phyloP scores from a whole-genome alignment of 2,113 vertebrate genomes.

The Myrmophylax atrothorax region DNA sequence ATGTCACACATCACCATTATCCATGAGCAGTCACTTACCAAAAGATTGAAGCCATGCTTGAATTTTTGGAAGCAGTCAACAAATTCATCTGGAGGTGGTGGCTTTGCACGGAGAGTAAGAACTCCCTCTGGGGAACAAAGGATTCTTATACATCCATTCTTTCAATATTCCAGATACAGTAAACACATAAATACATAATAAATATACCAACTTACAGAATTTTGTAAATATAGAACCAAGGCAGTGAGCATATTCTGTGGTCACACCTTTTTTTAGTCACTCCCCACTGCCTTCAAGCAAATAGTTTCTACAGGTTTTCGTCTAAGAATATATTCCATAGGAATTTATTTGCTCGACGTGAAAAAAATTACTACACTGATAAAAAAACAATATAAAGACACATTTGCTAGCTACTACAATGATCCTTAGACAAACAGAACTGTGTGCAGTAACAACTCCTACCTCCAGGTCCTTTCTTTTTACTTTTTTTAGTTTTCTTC shows the following conservation, averaged over 20 bases:
- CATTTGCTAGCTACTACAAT: not conserved
- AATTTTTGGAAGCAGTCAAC: conserved; percentile 97
- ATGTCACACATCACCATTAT: not conserved
- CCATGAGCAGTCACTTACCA: conserved; percentile 77
- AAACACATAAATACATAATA: not conserved
- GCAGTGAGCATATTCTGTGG: not conserved
- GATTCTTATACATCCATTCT: not conserved
- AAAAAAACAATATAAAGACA: not conserved
- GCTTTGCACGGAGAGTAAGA: conserved; percentile 90
- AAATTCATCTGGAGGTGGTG: conserved; percentile 89
- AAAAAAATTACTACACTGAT: not conserved
- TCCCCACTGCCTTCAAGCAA: not conserved
- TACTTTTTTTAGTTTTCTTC: conserved; percentile 90
- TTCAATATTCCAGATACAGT: not conserved
- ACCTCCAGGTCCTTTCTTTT: conserved; percentile 94
- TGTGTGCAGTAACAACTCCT: not conserved
- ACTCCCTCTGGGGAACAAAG: conserved; percentile 88
- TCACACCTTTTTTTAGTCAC: not conserved
- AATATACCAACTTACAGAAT: not conserved
- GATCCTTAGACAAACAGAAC: not conserved
- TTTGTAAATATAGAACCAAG: not conserved
- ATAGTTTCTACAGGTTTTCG: not conserved
- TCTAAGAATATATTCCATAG: not conserved
- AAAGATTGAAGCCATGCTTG: conserved; percentile 95
- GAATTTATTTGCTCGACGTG: not conserved